These are phyloP conservation scores for Nesoenas mayeri DNA, from an alignment of 2,113 vertebrate genomes.

Conservation along the genomic window DNA sequence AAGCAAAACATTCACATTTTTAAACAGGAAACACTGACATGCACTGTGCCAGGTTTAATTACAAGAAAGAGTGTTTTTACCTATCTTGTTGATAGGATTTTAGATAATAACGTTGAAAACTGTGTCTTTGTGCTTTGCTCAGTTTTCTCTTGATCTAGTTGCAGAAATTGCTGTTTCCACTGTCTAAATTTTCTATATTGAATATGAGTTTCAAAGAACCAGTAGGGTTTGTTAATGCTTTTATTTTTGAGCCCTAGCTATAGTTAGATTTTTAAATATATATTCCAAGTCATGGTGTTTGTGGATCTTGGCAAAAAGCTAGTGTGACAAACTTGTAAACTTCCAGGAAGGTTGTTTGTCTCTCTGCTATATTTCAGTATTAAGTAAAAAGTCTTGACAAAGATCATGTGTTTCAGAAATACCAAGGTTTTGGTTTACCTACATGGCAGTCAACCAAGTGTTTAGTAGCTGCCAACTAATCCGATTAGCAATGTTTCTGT, in stretches of 20 bases:
- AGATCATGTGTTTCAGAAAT: background rate
- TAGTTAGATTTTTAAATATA: background rate
- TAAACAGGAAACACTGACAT: fast-evolving
- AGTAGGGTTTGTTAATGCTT: background rate
- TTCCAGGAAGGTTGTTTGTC: background rate
- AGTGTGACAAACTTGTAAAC: background rate
- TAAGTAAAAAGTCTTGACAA: background rate
- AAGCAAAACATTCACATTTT: background rate
- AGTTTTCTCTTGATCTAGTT: background rate
- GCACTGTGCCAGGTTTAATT: background rate
- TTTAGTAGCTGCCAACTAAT: background rate
- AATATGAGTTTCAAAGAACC: background rate
- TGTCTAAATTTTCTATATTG: background rate
- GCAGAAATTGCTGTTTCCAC: background rate
- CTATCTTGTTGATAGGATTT: background rate
- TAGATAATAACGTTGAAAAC: background rate
- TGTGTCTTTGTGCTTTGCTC: background rate
- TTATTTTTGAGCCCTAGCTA: background rate
- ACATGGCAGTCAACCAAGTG: background rate
- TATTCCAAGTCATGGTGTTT: background rate
- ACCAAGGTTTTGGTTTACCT: constrained; percentile 6
- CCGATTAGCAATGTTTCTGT: constrained; percentile 23
- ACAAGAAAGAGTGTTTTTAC: background rate
- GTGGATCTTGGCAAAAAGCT: background rate
- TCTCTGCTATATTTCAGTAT: background rate